Evolutionary conservation across 1,140 invertebrate species (phyloP), one percentile per base, ranked within the genome.

Genomic region (Dermatophagoides farinae): DNA sequence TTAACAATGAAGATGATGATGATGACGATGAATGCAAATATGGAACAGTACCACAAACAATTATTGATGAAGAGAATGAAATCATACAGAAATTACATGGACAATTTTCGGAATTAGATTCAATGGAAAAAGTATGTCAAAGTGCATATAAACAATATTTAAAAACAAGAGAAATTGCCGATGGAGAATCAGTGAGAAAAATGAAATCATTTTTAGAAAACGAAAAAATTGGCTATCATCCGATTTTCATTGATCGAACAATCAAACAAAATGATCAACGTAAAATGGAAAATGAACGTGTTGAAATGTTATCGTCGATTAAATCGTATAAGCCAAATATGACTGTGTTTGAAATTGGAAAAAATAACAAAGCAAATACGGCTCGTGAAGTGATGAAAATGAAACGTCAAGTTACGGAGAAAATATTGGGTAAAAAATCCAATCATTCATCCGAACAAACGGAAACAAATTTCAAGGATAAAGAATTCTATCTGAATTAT

Each of bases 281-380:
- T 31, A 31, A 31, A 31, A 31, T 41, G 43, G 63, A 64, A 23
- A 25, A 61, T 23, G 61, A 67, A 55, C 62, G 53, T 63, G 68
- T 54, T 64, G 68, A 66, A 31, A 71, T 91, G 49, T 71, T 91
- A 44, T 73, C 82, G 16, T 77, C 79, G 68, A 86, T 95, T 76
- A 86, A 85, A 65, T 81, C 76, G 62, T 96, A 88, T 68, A 78
- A 82, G 67, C 85, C 88, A 1, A 80, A 80, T 68, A 82, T 84
- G 87, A 97, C 90, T 11, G 85, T 97, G 67, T 91, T 97, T 74
- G 92, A 97, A 75, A 77, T 96, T 31, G 84, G 85, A 60, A 77
- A 79, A 8, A 86, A 84, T 60, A 31, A n/a, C n/a, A 79, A 82
- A 58, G 86, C 87, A 63, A 85, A 83, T 0, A 20, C 37, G 1